Conservation (phyloP, 2,797 vertebrate species). For the Mus minutoides region DNA sequence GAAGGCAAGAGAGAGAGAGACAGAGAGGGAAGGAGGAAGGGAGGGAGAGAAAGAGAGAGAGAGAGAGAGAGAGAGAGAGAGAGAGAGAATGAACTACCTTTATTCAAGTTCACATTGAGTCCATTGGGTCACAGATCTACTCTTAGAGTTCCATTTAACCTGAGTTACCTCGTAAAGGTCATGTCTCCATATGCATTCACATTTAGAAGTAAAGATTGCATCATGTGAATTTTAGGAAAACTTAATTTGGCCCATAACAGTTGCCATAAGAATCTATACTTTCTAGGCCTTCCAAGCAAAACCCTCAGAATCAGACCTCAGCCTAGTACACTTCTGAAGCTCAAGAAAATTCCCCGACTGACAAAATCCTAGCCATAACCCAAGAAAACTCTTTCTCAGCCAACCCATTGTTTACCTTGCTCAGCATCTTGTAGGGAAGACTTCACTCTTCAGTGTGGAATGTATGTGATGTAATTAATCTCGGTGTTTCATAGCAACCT, state of each 20-base stretch:
- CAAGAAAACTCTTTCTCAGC: not conserved
- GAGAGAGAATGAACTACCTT: not conserved
- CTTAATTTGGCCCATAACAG: not conserved
- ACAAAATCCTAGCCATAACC: not conserved
- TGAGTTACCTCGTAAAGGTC: not conserved
- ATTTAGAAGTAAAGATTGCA: not conserved
- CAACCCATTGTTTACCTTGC: not conserved
- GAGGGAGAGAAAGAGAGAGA: not conserved
- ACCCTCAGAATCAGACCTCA: not conserved
- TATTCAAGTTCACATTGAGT: not conserved
- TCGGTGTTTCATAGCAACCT: not conserved
- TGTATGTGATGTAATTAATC: not conserved
- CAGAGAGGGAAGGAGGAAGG: accelerated
- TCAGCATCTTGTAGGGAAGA: not conserved
- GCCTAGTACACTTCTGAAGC: not conserved
- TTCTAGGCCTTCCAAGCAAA: not conserved
- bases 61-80: no score
- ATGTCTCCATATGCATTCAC: not conserved
- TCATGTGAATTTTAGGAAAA: not conserved
- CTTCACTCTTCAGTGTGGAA: not conserved
- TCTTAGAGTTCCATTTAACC: not conserved
- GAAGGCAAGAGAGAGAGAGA: no score
- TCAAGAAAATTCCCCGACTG: not conserved
- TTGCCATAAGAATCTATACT: not conserved
- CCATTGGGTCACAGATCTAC: not conserved